phyloP scores from a whole-genome alignment of 2,797 vertebrate genomes.

The Thripadectes ignobilis region DNA sequence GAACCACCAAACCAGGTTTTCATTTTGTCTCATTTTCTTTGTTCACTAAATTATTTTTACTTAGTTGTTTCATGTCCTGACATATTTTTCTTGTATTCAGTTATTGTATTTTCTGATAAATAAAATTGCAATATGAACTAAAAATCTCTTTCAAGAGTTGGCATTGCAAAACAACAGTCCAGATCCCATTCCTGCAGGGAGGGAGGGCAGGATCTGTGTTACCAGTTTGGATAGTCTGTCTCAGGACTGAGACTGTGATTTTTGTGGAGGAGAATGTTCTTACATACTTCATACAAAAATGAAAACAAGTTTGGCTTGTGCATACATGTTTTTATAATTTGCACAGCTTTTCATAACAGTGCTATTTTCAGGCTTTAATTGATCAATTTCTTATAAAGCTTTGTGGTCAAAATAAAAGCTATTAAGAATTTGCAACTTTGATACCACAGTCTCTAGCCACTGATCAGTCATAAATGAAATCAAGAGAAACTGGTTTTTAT shows the following conservation, averaged over 20 bases:
- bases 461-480: background rate
- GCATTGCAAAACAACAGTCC: background rate
- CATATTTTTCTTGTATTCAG: background rate
- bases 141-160: background rate
- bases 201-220: background rate
- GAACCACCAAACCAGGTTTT: background rate
- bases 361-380: background rate
- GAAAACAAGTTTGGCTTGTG: background rate
- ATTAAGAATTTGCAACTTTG: background rate
- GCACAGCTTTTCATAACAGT: background rate
- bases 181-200: background rate
- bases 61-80: background rate
- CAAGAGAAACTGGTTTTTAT: background rate
- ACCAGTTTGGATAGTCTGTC: background rate
- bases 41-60: background rate
- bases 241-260: background rate
- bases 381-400: background rate
- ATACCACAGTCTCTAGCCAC: background rate
- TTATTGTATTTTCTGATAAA: background rate
- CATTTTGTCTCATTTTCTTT: background rate
- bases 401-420: background rate
- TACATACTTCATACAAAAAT: background rate
- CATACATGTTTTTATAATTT: background rate
- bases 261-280: background rate
- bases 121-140: background rate